Evolutionary conservation across 2,113 vertebrate species (phyloP), one percentile per base, ranked within the genome.

Genomic region (Erpornis zantholeuca): DNA sequence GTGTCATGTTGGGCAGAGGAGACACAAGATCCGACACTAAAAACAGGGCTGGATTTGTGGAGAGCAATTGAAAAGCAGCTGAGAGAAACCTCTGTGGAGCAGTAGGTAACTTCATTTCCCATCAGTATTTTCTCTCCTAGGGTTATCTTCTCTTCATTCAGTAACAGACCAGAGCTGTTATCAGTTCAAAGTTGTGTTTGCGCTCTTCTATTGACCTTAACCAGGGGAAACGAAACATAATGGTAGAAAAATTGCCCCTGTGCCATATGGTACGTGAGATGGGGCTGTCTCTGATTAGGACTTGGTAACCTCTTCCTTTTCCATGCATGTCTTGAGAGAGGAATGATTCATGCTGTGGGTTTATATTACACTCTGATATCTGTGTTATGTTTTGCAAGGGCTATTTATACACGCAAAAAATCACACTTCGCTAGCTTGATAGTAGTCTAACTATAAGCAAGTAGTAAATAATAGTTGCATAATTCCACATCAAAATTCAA

Each of bases 381-480:
- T 96, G 77, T 95, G 86, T 96, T 96, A 81, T 54, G 82, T 45
- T 95, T 95, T 83, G 92, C 18, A 18, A 96, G 77, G 95, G 91
- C 96, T 97, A 94, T 97, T 97, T 97, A 96, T 97, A 95, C 77
- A 66, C 15, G 14, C 73, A 52, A 66, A 89, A 97, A 97, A 95
- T 97, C 96, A 96, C 95, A 87, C 93, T 93, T 81, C 66, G 53
- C 96, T 97, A 94, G 95, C 97, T 97, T 94, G 82, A 94, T 97
- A 95, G 97, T 97, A 98, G 96, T 96, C 97, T 97, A 97, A 94
- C 83, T 92, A 88, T 66, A 84, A 88, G 72, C 18, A 4, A 90
- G 93, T 97, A 96, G 96, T 97, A 97, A 98, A 98, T 97, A 98
- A 93, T 94, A 96, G 90, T 97, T 97, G 96, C 93, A 81, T 97